Evolutionary conservation across 30 jellyfish, hydroid and myxozoan species (phyloP), one percentile per base, ranked within the genome.

Genomic region (Nemopilema nomurai): DNA sequence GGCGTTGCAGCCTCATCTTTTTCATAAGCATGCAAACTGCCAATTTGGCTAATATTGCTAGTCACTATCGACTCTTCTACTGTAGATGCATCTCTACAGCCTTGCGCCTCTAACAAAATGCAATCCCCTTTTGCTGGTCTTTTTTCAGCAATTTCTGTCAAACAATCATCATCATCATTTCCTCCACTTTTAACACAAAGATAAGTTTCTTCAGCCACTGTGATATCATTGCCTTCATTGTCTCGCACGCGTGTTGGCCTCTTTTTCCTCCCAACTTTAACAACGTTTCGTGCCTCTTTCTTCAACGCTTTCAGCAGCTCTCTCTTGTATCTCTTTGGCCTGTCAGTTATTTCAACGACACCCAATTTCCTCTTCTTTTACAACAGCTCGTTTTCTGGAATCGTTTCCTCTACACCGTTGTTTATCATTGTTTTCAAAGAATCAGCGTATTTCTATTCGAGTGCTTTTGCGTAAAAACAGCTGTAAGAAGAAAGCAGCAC

Each of bases 251-350:
- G n/a, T n/a, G n/a, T n/a, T n/a, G n/a, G n/a, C n/a, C n/a, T n/a
- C n/a, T n/a, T n/a, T n/a, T n/a, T n/a, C n/a, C n/a, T n/a, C n/a
- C n/a, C n/a, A n/a, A n/a, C n/a, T n/a, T n/a, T n/a, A n/a, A n/a
- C n/a, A n/a, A n/a, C n/a, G n/a, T n/a, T n/a, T n/a, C n/a, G n/a
- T 51, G 9, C 53, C 0, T 25, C 17, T 32, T 23, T 80, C 21
- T 32, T 67, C 74, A 62, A 62, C 31, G 79, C 78, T 62, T 30
- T 9, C 1, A 26, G 31, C 32, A 80, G 64, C 21, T 66, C 29
- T 50, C 62, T 31, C 28, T 67, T 80, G 28, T 71, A 29, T 33
- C 62, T 33, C 20, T 75, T 51, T 18, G 76, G 26, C 20, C 70
- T 69, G 8, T 73, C 64, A 18, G 26, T n/a, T 67, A 53, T 76